Base-by-base conservation (phyloP, 2,113 vertebrate genomes). In the Odocoileus virginianus region DNA sequence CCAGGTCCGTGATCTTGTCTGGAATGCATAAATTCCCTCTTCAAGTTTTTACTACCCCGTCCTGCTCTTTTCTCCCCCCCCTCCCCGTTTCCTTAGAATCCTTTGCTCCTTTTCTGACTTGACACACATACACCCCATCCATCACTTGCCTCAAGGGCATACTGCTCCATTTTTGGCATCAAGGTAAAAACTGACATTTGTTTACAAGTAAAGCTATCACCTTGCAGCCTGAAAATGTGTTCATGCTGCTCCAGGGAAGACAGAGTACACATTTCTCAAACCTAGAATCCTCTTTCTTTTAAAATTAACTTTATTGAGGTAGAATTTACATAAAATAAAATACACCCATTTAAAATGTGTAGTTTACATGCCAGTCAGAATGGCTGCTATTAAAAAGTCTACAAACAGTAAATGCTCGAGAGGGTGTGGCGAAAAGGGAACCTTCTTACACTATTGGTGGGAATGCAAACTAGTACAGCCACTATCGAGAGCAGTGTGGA, bases 151-250 rank as follows among this genome's bases (percentile, higher is more conserved):
- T 96, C 74, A 7, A 94, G 58, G 67, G n/a, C 43, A 78, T 93
- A 81, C 1, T 50, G 50, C 58, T 94, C 93, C 76, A 76, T 95
- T 36, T 91, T 96, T 95, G 96, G 40, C 86, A 93, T 27, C 33
- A 81, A 85, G n/a, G 60, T 94, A 92, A 93, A 96, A 94, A 40
- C 43, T 85, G 81, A 81, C 60, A 52, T 91, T 90, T 95, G 91
- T 95, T 96, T 97, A 94, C 94, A 97, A 97, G 92, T 96, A 91
- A 89, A 89, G n/a, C 30, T 92, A 85, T 96, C 28, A 54, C 64
- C 64, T 94, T 97, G 90, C 33, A 88, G 30, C 40, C 27, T 45
- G 40, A 91, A 94, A 92, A 87, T 81, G 55, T 96, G 45, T 40
- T 96, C 30, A 43, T 58, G 45, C 27, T 64, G 43, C n/a, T 94